Conservation (phyloP, 2,888 invertebrate genomes). For the Agrypnus murinus region DNA sequence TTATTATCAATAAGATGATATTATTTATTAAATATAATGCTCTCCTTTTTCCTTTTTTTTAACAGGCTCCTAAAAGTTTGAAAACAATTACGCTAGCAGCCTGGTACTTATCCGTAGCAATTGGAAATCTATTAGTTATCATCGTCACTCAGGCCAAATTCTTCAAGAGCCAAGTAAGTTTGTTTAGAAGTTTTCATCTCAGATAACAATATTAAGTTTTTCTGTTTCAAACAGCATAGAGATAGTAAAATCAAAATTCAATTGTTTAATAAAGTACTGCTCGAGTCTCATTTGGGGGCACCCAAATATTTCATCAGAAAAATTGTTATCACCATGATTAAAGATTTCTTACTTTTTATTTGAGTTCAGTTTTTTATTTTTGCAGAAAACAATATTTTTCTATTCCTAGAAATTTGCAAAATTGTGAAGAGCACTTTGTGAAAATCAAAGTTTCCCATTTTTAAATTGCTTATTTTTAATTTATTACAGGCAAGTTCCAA, state of each 20-base stretch:
- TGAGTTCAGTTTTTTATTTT: too few relatives aligned
- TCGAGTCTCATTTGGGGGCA: neutral
- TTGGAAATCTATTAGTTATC: slow-evolving; percentile 87
- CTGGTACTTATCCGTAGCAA: slow-evolving; percentile 88
- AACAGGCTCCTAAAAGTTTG: slow-evolving; percentile 88
- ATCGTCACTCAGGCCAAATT: slow-evolving; percentile 80
- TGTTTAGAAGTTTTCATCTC: neutral
- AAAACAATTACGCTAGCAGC: slow-evolving; percentile 88
- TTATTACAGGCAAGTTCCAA: too few relatives aligned
- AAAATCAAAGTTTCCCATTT: too few relatives aligned
- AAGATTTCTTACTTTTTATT: neutral
- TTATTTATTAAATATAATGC: too few relatives aligned
- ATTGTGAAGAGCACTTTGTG: too few relatives aligned
- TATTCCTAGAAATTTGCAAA: too few relatives aligned
- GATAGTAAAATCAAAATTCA: too few relatives aligned
- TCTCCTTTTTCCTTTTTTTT: slow-evolving; percentile 45
- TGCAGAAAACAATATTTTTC: too few relatives aligned
- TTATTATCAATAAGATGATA: too few relatives aligned
- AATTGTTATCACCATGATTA: neutral
- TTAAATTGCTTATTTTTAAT: too few relatives aligned
- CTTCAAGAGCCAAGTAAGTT: slow-evolving; percentile 78
- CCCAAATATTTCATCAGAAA: neutral
- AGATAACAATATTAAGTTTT: slow-evolving; percentile 32
- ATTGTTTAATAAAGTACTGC: slow-evolving; percentile 1
- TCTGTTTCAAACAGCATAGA: neutral